Evolutionary conservation across 2,113 vertebrate genomes (phyloP).

Genomic region (Microtus oregoni): DNA sequence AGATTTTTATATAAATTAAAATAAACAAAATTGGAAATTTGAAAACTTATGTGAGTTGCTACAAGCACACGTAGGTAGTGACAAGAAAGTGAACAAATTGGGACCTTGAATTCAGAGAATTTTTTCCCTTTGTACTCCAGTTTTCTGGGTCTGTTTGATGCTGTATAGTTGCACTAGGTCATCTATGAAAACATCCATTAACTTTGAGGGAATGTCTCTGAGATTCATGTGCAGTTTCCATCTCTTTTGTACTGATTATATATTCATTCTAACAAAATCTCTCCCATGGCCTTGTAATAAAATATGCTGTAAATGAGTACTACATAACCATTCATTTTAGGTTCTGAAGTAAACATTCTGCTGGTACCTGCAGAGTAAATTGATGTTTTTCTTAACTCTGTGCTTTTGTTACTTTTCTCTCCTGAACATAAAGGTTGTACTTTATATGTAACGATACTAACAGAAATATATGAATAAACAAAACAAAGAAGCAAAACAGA

Average conservation of each 20-base stretch:
- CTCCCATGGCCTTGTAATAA: slow-evolving; percentile 53
- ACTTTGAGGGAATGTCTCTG: background rate
- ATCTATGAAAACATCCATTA: background rate
- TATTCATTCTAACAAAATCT: slow-evolving; percentile 40
- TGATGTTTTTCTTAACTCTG: slow-evolving; percentile 63
- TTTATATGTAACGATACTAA: slow-evolving; percentile 44
- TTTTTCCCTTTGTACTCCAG: background rate
- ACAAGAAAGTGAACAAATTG: background rate
- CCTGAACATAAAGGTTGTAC: slow-evolving; percentile 1
- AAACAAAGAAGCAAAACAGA: background rate
- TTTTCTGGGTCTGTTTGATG: background rate
- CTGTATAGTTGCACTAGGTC: background rate
- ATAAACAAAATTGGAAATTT: background rate
- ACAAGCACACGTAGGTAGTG: background rate
- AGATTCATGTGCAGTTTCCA: background rate
- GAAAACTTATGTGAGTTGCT: background rate
- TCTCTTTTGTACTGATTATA: background rate
- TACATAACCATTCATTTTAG: slow-evolving; percentile 62
- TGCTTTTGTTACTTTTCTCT: slow-evolving; percentile 22
- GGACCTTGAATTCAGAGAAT: background rate
- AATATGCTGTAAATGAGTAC: slow-evolving; percentile 50
- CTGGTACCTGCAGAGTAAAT: slow-evolving; percentile 63
- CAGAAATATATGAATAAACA: slow-evolving; percentile 27
- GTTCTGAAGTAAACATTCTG: slow-evolving; percentile 43
- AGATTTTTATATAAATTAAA: background rate